Evolutionary conservation across 2,113 vertebrate genomes (phyloP).

Genomic region (Hyperopisus bebe): DNA sequence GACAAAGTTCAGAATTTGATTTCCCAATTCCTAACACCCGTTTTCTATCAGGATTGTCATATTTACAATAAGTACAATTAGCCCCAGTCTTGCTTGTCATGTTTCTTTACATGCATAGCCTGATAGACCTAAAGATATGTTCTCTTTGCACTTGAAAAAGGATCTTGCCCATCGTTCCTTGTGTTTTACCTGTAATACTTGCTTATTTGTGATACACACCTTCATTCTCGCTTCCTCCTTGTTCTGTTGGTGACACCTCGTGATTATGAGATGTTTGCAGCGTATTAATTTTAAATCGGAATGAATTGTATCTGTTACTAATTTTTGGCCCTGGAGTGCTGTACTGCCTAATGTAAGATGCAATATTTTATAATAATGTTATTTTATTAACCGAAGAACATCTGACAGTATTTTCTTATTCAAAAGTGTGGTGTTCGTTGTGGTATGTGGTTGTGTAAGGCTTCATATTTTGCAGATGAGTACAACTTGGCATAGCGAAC

Average conservation of each 20-base stretch:
- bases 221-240: neutral
- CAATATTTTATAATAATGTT: neutral
- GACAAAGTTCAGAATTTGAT: neutral
- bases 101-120: neutral
- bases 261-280: neutral
- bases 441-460: neutral
- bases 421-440: neutral
- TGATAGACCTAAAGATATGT: constrained; percentile 27
- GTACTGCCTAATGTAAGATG: neutral
- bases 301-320: neutral
- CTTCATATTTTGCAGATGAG: neutral
- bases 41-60: neutral
- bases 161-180: constrained; percentile 19
- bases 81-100: neutral
- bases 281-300: neutral
- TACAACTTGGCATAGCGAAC: neutral
- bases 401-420: neutral
- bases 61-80: neutral
- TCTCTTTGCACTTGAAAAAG: constrained; percentile 21
- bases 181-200: constrained; percentile 22
- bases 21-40: neutral
- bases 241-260: neutral
- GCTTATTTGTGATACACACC: neutral
- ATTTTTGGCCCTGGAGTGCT: neutral
- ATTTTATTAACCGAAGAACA: neutral